Base-by-base conservation (phyloP, 2,113 vertebrate species). In the Dipodomys stephensi region DNA sequence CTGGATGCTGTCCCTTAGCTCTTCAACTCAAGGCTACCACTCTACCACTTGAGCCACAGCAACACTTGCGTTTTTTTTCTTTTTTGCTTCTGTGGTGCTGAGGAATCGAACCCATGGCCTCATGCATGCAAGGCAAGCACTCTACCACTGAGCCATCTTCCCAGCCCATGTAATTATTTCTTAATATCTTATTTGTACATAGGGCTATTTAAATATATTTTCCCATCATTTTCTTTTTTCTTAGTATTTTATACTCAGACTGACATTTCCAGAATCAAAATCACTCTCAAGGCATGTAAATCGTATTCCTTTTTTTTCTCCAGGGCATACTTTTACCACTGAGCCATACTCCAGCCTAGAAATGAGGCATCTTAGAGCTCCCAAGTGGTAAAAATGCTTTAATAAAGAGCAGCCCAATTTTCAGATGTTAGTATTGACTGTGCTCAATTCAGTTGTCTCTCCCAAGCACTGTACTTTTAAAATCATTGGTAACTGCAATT, bases 181-280 rank as follows among this genome's bases (percentile, higher is more conserved):
- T 46, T 72, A 93, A 46, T 89, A 20, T 22, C 64, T 94, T 85
- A 95, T 4, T 79, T 82, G 65, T 35, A n/a, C 46, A 91, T 39
- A 90, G 81, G 67, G 18, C 15, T 68, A 76, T 60, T 35, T 67
- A 80, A 79, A 67, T 39, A 57, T 44, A 9, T 87, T 85, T 91
- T 92, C 90, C 35, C 86, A 49, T 53, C 4, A 65, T 65, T 92
- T 92, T 69, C 32, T 90, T 74, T 65, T 84, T 76, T 69, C 23
- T 88, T 80, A 77, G 6, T 62, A 82, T 32, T 81, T 49, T 74
- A 62, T 65, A 16, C 25, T 95, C 82, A 88, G 6, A 92, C 69
- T 69, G 92, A 82, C 92, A 49, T 67, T 93, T 72, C 23, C 7
- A 89, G 67, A 83, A 87, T 82, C 44, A 69, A 91, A 90, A 83